A percentile compares a stretch with the other conserved stretches of the same genome.
Conservation (phyloP, 64 coral and sea anemone genomes). For the Dendronephthya gigantea region DNA sequence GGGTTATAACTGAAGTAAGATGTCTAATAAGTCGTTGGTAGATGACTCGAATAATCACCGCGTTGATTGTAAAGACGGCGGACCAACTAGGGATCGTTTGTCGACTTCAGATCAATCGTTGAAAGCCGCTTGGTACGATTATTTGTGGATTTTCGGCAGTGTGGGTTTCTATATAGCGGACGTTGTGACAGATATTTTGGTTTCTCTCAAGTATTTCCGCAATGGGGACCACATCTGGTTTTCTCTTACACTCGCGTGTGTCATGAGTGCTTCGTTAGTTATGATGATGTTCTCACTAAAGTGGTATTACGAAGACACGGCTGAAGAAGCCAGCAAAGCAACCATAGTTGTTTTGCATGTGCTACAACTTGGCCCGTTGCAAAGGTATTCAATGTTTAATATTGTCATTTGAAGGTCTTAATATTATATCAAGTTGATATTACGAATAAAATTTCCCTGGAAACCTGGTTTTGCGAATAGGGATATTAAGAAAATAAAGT, state of each 20-base stretch:
- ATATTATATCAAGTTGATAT: too few relatives aligned
- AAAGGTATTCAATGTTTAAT: too few relatives aligned
- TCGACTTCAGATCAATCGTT: background rate
- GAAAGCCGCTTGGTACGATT: slow-evolving; percentile 31
- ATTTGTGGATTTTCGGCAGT: slow-evolving; percentile 3
- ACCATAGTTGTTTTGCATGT: background rate
- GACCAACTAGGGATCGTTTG: background rate
- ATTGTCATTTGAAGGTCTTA: too few relatives aligned
- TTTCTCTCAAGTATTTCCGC: slow-evolving; percentile 27
- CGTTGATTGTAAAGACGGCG: background rate
- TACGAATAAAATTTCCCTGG: too few relatives aligned
- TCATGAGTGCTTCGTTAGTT: slow-evolving; percentile 15
- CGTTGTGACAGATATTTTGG: slow-evolving; percentile 29
- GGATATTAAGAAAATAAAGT: too few relatives aligned
- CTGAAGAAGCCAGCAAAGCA: background rate
- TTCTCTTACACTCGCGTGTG: slow-evolving; percentile 9
- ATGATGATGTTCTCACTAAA: slow-evolving; percentile 39
- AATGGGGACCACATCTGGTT: slow-evolving; percentile 35
- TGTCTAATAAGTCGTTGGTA: background rate
- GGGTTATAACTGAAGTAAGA: background rate
- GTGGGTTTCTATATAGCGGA: slow-evolving; percentile 28
- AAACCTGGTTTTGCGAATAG: too few relatives aligned
- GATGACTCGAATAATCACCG: background rate
- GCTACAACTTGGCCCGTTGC: background rate
- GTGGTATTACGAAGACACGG: slow-evolving; percentile 25